Percentiles rank a stretch among this genome's conserved stretches.
Evolutionary conservation across 2,888 invertebrate species (phyloP).

Genomic region (Liopterus haemorrhoidalis): DNA sequence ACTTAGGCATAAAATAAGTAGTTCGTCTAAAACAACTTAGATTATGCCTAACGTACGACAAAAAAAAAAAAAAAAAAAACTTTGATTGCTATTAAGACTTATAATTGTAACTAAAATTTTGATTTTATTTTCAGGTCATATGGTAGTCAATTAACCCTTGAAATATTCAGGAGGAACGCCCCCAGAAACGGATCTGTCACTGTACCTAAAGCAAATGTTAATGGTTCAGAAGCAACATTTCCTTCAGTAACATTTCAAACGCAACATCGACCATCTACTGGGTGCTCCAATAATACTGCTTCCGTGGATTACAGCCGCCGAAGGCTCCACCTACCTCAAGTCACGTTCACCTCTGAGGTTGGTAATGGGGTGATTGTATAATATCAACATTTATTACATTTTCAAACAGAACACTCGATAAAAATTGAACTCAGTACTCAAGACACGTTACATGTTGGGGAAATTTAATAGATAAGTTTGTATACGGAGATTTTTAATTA

Average conservation of each 20-base stretch:
- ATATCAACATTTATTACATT: too few species aligned
- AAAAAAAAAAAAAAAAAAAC: too few species aligned
- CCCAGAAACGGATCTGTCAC: constrained; percentile 45
- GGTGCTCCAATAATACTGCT: constrained; percentile 62
- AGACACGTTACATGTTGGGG: too few species aligned
- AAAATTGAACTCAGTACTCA: too few species aligned
- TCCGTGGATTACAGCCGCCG: constrained; percentile 49
- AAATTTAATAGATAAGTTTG: too few species aligned
- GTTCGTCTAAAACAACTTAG: too few species aligned
- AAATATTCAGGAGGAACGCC: constrained; percentile 62
- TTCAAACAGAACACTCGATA: too few species aligned
- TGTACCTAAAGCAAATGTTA: constrained; percentile 29
- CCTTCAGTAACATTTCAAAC: constrained; percentile 36
- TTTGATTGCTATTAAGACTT: too few species aligned
- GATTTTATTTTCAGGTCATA: constrained; percentile 54
- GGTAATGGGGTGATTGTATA: constrained; percentile 81
- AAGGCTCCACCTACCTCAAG: constrained; percentile 69
- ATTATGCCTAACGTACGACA: too few species aligned
- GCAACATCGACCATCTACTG: constrained; percentile 58
- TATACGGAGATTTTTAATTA: too few species aligned
- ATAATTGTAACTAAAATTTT: too few species aligned
- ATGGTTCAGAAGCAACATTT: constrained; percentile 25
- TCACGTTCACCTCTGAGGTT: constrained; percentile 87
- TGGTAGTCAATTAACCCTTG: constrained; percentile 63
- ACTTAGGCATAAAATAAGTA: too few species aligned